phyloP scores from a whole-genome alignment of 2,888 invertebrate genomes.

The Troglohyphantes excavatus region DNA sequence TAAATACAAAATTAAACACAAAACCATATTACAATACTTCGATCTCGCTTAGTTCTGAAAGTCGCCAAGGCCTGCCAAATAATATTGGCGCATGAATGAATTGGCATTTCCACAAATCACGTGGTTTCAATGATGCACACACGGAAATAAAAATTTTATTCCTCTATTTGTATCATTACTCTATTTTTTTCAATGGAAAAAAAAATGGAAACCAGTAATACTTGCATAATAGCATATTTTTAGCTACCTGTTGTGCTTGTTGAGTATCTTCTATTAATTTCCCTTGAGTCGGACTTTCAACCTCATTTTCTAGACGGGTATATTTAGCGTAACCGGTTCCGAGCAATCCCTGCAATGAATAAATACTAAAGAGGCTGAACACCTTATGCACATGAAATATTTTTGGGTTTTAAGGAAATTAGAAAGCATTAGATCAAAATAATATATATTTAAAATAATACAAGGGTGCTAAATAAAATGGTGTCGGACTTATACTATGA shows the following conservation, averaged over 20 bases:
- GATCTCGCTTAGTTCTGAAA: no score
- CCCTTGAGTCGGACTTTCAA: conserved; percentile 82
- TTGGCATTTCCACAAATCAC: no score
- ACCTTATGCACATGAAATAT: neutral
- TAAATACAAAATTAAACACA: no score
- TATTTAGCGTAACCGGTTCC: conserved; percentile 85
- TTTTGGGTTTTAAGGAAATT: neutral
- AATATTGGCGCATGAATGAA: no score
- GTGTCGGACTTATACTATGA: no score
- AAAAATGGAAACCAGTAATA: neutral
- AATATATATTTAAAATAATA: conserved; percentile 13
- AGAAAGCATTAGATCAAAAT: neutral
- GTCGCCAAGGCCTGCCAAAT: no score
- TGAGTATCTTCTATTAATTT: conserved; percentile 82
- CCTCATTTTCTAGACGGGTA: conserved; percentile 93
- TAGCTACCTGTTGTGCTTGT: conserved; percentile 83
- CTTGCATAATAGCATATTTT: neutral
- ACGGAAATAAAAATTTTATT: no score
- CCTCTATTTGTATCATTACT: no score
- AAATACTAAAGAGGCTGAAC: neutral
- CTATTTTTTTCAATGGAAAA: no score
- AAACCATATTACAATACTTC: no score
- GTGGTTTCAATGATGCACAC: no score
- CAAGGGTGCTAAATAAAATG: no score
- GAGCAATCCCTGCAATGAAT: conserved; percentile 67